A percentile compares a stretch with the other conserved stretches of the same genome.
These are phyloP conservation scores for Clytia hemisphaerica DNA, from an alignment of 30 jellyfish, hydroid and myxozoan genomes.

Conservation along the genomic window DNA sequence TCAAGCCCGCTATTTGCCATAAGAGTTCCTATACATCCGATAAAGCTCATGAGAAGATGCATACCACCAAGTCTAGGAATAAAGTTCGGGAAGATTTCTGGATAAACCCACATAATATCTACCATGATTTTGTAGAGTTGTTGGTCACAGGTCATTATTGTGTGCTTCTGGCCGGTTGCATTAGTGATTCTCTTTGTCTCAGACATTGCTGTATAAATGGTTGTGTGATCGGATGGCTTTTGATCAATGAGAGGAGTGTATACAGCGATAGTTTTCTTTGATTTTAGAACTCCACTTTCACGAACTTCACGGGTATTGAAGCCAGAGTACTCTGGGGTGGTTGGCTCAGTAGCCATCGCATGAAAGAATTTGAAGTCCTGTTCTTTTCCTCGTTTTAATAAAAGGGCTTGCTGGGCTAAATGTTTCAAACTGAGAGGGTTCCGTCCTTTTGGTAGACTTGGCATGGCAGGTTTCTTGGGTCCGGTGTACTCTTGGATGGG, in stretches of 20 bases:
- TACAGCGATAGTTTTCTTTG: neutral
- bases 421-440: neutral
- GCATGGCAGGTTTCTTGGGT: too few relatives aligned
- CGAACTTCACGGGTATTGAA: slow-evolving; percentile 1
- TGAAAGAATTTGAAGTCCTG: slow-evolving; percentile 16
- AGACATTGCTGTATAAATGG: slow-evolving; percentile 11
- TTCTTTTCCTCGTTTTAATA: neutral
- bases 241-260: neutral
- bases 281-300: neutral
- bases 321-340: slow-evolving; percentile 6
- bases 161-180: slow-evolving; percentile 10
- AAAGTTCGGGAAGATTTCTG: slow-evolving; percentile 1
- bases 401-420: neutral
- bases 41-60: slow-evolving; percentile 38
- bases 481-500: too few relatives aligned
- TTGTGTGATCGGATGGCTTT: slow-evolving; percentile 1
- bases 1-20: slow-evolving; percentile 21
- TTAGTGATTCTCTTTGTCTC: slow-evolving; percentile 7
- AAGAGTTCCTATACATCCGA: slow-evolving; percentile 13
- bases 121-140: slow-evolving; percentile 18
- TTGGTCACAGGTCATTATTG: neutral
- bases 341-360: too few relatives aligned
- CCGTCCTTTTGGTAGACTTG: neutral
- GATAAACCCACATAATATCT: slow-evolving; percentile 18
- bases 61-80: slow-evolving; percentile 28